These are phyloP conservation scores for Scotopteryx bipunctaria DNA, from an alignment of 2,888 invertebrate species.

Conservation along the genomic window DNA sequence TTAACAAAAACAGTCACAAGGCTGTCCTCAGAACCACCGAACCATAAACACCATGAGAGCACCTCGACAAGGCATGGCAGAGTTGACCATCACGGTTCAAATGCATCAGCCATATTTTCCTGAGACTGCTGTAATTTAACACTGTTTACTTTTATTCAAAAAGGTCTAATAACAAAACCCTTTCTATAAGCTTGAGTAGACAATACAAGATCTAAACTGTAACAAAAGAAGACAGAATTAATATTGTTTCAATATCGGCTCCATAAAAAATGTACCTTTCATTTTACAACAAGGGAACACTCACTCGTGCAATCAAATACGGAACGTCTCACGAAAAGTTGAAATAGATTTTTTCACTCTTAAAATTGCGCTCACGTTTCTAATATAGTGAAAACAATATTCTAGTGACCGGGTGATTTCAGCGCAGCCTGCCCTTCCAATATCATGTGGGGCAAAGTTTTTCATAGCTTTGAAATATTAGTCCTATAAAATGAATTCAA, in stretches of 20 bases:
- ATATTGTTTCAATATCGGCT: conserved; percentile 17
- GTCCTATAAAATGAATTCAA: conserved; percentile 53
- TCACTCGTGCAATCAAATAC: conserved; percentile 78
- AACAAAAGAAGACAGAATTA: too few relatives aligned
- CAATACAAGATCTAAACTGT: too few relatives aligned
- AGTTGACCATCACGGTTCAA: too few relatives aligned
- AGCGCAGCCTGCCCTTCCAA: conserved; percentile 77
- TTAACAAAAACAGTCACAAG: too few relatives aligned
- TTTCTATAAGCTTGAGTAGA: too few relatives aligned
- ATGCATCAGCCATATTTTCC: too few relatives aligned
- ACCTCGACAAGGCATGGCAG: too few relatives aligned
- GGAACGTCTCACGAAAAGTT: conserved; percentile 67
- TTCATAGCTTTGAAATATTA: conserved; percentile 72
- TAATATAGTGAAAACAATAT: conserved; percentile 85
- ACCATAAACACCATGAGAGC: too few relatives aligned
- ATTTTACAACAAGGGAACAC: conserved; percentile 73
- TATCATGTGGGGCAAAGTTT: conserved; percentile 69
- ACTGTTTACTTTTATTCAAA: too few relatives aligned
- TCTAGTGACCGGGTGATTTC: conserved; percentile 84
- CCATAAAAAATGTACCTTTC: conserved; percentile 11
- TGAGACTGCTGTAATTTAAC: too few relatives aligned
- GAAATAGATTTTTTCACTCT: conserved; percentile 81
- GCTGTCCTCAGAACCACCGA: too few relatives aligned
- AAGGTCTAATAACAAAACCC: too few relatives aligned
- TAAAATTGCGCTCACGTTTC: conserved; percentile 84